Conservation (phyloP, 1,140 invertebrate genomes). For the Hyles vespertilio region DNA sequence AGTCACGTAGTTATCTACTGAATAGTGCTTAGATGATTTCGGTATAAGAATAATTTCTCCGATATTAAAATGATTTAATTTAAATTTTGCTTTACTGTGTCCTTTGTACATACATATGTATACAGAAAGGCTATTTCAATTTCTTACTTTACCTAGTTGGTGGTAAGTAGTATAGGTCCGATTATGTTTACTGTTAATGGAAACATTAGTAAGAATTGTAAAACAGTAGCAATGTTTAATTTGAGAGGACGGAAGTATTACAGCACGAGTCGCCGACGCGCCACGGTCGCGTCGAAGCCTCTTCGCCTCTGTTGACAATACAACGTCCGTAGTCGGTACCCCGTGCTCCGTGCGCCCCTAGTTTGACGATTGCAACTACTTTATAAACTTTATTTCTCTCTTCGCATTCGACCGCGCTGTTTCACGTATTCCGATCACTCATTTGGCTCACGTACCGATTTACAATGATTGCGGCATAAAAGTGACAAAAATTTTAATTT, state of each 20-base stretch:
- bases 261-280: background rate
- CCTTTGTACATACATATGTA: too few relatives aligned
- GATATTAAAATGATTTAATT: too few relatives aligned
- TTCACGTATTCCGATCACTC: conserved; percentile 4
- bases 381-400: conserved; percentile 15
- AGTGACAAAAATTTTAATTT: conserved; percentile 15
- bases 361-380: conserved; percentile 7
- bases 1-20: too few relatives aligned
- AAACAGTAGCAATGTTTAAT: background rate
- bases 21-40: too few relatives aligned
- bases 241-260: background rate
- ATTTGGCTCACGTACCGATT: conserved; percentile 8
- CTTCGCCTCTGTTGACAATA: conserved; percentile 36
- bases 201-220: too few relatives aligned
- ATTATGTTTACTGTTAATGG: too few relatives aligned
- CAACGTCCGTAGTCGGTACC: conserved; percentile 19
- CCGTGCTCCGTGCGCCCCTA: conserved; percentile 4
- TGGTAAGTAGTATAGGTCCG: too few relatives aligned
- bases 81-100: too few relatives aligned
- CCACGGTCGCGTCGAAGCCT: conserved; percentile 6
- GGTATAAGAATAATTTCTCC: too few relatives aligned
- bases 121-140: too few relatives aligned
- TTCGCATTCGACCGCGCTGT: conserved; percentile 13
- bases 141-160: too few relatives aligned
- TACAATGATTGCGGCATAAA: conserved; percentile 5